Conservation (phyloP, 1,140 invertebrate genomes). For the Andricus grossulariae region DNA sequence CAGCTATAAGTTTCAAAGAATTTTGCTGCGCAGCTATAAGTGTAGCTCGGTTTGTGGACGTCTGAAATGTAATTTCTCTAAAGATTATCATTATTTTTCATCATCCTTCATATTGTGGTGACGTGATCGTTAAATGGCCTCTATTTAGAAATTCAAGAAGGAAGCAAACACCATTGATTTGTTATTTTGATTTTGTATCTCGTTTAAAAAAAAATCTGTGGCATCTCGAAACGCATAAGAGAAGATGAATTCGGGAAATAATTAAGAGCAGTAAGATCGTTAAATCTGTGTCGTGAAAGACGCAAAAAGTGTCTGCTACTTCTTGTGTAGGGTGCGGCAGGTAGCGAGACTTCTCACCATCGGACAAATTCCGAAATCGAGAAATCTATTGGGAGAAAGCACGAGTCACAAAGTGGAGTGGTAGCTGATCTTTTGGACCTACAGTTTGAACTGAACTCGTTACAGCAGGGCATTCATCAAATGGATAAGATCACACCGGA, state of each 20-base stretch:
- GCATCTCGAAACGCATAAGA: neutral
- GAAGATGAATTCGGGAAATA: neutral
- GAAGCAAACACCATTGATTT: slow-evolving; percentile 21
- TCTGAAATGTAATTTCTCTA: no score
- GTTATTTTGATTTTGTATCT: neutral
- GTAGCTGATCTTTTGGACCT: slow-evolving; percentile 93
- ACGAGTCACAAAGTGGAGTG: slow-evolving; percentile 70
- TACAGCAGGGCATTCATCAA: slow-evolving; percentile 91
- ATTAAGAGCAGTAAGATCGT: neutral
- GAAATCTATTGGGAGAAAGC: slow-evolving; percentile 65
- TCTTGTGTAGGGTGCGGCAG: slow-evolving; percentile 69
- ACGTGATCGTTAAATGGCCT: slow-evolving; percentile 19
- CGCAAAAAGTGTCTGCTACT: slow-evolving; percentile 56
- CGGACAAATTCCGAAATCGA: slow-evolving; percentile 64
- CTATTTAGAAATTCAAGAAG: slow-evolving; percentile 15
- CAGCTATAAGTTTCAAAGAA: no score
- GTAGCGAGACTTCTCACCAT: slow-evolving; percentile 67
- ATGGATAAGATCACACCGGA: slow-evolving; percentile 91
- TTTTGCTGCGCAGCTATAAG: no score
- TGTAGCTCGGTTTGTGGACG: no score
- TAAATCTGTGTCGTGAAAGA: slow-evolving; percentile 43
- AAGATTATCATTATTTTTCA: no score
- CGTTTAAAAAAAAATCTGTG: neutral
- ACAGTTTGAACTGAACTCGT: slow-evolving; percentile 92
- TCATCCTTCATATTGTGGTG: neutral